phyloP scores from a whole-genome alignment of 2,888 invertebrate genomes.

The Campoletis raptor region DNA sequence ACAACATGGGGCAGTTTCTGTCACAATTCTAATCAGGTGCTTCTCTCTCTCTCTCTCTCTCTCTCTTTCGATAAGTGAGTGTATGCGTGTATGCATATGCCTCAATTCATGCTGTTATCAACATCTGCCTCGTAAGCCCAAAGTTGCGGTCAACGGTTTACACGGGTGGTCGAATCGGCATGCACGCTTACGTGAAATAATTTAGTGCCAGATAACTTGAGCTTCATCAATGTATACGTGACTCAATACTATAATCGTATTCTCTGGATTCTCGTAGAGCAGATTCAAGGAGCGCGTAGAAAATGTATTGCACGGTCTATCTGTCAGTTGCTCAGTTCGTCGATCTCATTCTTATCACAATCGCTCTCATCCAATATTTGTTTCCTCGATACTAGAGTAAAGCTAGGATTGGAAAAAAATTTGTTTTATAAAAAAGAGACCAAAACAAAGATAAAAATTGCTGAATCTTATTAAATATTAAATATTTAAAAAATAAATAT shows the following conservation, averaged over 20 bases:
- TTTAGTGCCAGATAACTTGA: constrained; percentile 47
- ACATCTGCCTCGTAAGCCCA: constrained; percentile 80
- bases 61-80: constrained; percentile 43
- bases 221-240: neutral
- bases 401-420: constrained; percentile 27
- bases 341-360: constrained; percentile 55
- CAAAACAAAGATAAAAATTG: too few relatives aligned
- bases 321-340: constrained; percentile 72
- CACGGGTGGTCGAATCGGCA: constrained; percentile 52
- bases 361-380: constrained; percentile 78
- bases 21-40: constrained; percentile 71
- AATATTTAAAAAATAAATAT: neutral
- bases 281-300: neutral
- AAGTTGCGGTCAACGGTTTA: constrained; percentile 67
- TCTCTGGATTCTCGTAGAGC: constrained; percentile 27
- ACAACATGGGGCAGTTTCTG: constrained; percentile 76
- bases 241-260: neutral
- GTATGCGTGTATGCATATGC: constrained; percentile 61
- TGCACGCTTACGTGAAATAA: constrained; percentile 61
- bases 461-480: neutral
- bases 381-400: constrained; percentile 70
- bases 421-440: constrained; percentile 66
- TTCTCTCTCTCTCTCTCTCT: constrained; percentile 45
- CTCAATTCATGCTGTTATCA: constrained; percentile 77
- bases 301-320: constrained; percentile 70